These are phyloP conservation scores for Drosophila neoperkinsi DNA, from an alignment of 2,888 invertebrate species.

Conservation along the genomic window DNA sequence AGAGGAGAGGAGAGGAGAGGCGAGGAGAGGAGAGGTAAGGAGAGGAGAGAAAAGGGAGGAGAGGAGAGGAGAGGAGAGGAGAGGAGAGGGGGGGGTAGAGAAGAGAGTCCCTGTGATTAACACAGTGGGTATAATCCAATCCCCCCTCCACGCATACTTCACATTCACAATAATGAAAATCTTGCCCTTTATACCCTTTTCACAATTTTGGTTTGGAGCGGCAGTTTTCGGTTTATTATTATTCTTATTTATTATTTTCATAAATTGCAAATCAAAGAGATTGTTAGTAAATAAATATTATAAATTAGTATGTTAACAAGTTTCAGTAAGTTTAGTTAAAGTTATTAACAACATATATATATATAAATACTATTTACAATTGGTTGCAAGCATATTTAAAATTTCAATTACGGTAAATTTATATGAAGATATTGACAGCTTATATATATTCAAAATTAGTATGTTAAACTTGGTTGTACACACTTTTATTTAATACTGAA, in stretches of 20 bases:
- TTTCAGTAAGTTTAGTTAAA: not conserved
- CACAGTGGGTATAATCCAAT: not conserved
- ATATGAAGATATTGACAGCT: too few species aligned
- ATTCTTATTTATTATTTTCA: not conserved
- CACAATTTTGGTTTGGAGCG: not conserved
- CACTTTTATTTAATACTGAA: too few species aligned
- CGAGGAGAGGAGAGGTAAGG: too few species aligned
- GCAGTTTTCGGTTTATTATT: not conserved
- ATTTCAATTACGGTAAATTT: not conserved
- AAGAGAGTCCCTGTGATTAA: not conserved
- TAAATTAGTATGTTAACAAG: not conserved
- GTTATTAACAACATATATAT: too few species aligned
- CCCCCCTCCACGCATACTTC: conserved; percentile 9
- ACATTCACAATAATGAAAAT: conserved; percentile 59
- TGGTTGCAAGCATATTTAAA: not conserved
- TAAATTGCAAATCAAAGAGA: not conserved
- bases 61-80: not conserved
- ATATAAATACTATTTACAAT: not conserved
- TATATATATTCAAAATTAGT: too few species aligned
- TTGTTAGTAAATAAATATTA: not conserved
- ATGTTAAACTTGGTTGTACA: too few species aligned
- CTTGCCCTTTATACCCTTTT: conserved; percentile 26
- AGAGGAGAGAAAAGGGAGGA: too few species aligned
- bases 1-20: not conserved
- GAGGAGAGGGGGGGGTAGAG: not conserved